Evolutionary conservation across 1,140 invertebrate species (phyloP), one percentile per base, ranked within the genome.

Genomic region (Trichoplusia ni): DNA sequence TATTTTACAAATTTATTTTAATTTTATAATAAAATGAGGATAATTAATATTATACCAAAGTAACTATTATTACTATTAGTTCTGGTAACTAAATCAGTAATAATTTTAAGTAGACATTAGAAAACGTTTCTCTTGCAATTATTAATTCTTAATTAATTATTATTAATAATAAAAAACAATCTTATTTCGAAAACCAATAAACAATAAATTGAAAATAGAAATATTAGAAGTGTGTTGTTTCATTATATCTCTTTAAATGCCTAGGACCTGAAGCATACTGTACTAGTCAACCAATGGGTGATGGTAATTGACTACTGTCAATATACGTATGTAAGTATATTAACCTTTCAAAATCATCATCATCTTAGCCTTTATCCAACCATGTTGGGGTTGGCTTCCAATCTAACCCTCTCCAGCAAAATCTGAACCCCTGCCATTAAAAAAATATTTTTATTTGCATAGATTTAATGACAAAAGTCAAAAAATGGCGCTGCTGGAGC

Each of bases 181-280:
- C 77, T 86, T 86, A 84, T 82, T 87, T 87, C 79, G 73, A 82
- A 87, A 85, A 85, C 81, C 73, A 87, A 86, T 87, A 85, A 86
- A 89, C 86, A 89, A 86, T 82, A 86, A 86, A 86, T 81, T 79
- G 79, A 83, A 82, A 85, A 87, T 89, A 89, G 86, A 85, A 83
- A 81, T 84, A 86, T 83, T 89, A 89, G 86, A 77, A 65, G 46
- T 38, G 54, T 59, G 70, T 79, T 80, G 83, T 89, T 87, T 89
- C 75, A 87, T 84, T 89, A n/a, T 42, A 11, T 5, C 27, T 31
- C 27, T 31, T 6, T 1, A 8, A 9, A 8, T 31, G 1, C 27
- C n/a, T n/a, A n/a, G n/a, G n/a, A n/a, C n/a, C n/a, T n/a, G n/a
- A n/a, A n/a, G n/a, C n/a, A n/a, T n/a, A n/a, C n/a, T n/a, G n/a